Conservation (phyloP, 2,888 invertebrate species). For the Eupithecia centaureata region DNA sequence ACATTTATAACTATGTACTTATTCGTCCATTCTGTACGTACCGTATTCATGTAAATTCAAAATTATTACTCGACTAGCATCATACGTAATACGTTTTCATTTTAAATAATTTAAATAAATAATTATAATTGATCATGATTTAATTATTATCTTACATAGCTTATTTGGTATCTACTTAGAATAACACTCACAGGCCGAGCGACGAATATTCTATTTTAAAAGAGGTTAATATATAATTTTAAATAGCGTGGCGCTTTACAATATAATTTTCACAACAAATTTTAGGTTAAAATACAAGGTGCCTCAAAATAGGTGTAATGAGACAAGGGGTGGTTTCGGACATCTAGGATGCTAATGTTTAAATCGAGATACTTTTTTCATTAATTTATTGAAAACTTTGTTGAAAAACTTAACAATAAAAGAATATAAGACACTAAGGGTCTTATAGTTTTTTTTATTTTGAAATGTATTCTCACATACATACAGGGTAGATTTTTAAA, state of each 20-base stretch:
- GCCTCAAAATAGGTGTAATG: not conserved
- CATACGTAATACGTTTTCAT: slow-evolving; percentile 78
- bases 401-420: too few relatives aligned
- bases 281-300: not conserved
- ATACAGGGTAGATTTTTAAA: too few relatives aligned
- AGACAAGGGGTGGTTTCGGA: not conserved
- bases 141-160: slow-evolving; percentile 38
- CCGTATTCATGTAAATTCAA: slow-evolving; percentile 26
- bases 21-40: not conserved
- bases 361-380: not conserved
- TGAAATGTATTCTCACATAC: too few relatives aligned
- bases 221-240: slow-evolving; percentile 39
- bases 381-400: too few relatives aligned
- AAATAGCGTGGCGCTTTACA: slow-evolving; percentile 1
- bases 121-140: slow-evolving; percentile 49
- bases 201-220: slow-evolving; percentile 77
- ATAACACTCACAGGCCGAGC: slow-evolving; percentile 68
- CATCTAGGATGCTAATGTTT: not conserved
- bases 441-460: too few relatives aligned
- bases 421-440: too few relatives aligned
- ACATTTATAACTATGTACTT: not conserved
- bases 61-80: slow-evolving; percentile 76
- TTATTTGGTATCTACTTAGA: slow-evolving; percentile 49
- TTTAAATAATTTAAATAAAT: slow-evolving; percentile 47
- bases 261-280: not conserved